Evolutionary conservation across 2,113 vertebrate genomes (phyloP), one percentile per base, ranked within the genome.

Genomic region (Formicarius rufipectus): DNA sequence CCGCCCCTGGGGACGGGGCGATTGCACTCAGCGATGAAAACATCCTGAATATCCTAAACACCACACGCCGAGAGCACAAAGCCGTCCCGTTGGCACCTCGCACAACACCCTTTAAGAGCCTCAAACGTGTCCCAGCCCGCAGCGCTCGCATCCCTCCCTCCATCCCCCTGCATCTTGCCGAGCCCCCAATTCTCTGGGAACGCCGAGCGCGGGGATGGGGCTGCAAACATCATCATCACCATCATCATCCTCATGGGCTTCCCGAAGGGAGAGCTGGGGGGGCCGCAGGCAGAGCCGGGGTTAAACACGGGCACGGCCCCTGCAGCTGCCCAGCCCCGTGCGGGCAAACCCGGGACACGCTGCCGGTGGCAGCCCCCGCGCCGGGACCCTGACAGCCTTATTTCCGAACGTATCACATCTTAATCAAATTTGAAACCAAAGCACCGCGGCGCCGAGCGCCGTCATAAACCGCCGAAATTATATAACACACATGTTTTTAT

Each of bases 401-500:
- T 98, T 98, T 97, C 97, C 95, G 91, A 86, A 98, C 97, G 96
- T 96, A 94, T 87, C 97, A 98, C 97, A 71, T 97, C 98, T 98
- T 97, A 98, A 97, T 98, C 95, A 98, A 97, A 98, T 96, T 97
- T 97, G 89, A 90, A 95, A 95, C 97, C 78, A 97, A 96, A 97
- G 98, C 97, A 92, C 78, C 90, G 95, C 72, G 7, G 87, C 72
- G 45, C 90, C 40, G 94, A 95, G 98, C 97, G 87, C 95, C 52
- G 75, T 80, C 95, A 47, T 96, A 98, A 98, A 98, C 93, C 97
- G 94, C 88, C 93, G 90, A 83, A 97, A 98, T 98, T 98, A 98
- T 98, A 98, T 96, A 97, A 98, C 97, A 95, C 97, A 97, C 97
- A 97, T 98, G 98, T 98, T 98, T 98, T 99, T 97, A 98, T 98